phyloP scores from a whole-genome alignment of 2,888 invertebrate genomes.

The Meandrusa payeni region DNA sequence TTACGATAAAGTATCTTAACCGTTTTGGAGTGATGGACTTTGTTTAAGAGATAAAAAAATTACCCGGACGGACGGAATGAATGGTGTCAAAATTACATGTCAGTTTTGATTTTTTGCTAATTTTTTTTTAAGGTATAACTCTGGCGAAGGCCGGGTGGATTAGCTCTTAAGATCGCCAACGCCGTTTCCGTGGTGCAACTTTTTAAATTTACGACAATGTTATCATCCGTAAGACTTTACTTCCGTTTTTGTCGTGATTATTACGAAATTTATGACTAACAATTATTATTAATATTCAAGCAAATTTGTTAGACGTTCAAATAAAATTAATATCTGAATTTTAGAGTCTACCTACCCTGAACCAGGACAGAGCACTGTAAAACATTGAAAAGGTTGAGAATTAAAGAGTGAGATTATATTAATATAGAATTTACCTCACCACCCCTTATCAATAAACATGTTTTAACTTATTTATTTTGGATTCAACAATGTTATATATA shows the following conservation, averaged over 20 bases:
- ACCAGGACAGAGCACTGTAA: no score
- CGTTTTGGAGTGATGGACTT: slow-evolving; percentile 4
- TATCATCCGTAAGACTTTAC: slow-evolving; percentile 4
- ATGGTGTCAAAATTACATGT: slow-evolving; percentile 78
- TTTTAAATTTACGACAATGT: slow-evolving; percentile 21
- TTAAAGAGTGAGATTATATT: no score
- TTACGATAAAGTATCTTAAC: slow-evolving; percentile 28
- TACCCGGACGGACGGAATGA: slow-evolving; percentile 65
- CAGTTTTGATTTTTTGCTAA: slow-evolving; percentile 64
- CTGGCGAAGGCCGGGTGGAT: slow-evolving; percentile 16
- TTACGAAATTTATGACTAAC: no score
- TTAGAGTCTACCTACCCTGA: no score
- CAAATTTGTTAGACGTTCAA: no score
- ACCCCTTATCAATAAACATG: no score
- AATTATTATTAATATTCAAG: no score
- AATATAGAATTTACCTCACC: no score
- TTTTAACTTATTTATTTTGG: no score
- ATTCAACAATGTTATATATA: no score
- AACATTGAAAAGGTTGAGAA: no score
- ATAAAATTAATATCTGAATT: no score
- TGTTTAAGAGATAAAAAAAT: slow-evolving; percentile 36
- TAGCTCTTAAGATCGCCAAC: slow-evolving; percentile 17
- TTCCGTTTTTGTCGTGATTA: not conserved
- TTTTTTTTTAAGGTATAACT: slow-evolving; percentile 34
- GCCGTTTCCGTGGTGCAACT: slow-evolving; percentile 17